These are phyloP conservation scores for Gambusia affinis DNA, from an alignment of 2,113 vertebrate species.

Conservation along the genomic window DNA sequence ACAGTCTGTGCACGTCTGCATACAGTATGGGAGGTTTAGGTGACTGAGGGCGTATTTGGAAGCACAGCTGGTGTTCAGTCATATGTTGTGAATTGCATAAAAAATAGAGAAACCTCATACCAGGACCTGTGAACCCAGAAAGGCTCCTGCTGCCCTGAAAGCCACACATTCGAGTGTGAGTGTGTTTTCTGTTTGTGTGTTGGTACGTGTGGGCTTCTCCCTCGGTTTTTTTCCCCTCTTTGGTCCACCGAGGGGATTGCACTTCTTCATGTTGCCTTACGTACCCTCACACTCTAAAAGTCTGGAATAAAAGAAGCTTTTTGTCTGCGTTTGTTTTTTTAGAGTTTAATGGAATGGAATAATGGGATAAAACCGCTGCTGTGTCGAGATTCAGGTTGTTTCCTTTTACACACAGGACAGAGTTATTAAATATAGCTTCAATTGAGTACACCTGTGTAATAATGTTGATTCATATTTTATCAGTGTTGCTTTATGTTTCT, in stretches of 20 bases:
- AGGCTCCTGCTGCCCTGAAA: conserved; percentile 41
- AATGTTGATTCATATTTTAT: background rate
- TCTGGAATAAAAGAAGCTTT: conserved; percentile 44
- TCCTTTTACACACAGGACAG: conserved; percentile 11
- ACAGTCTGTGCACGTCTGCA: background rate
- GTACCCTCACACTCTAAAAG: conserved; percentile 42
- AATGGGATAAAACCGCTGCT: conserved; percentile 49
- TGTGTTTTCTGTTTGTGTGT: conserved; percentile 16
- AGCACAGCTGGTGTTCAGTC: conserved; percentile 25
- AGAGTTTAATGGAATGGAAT: conserved; percentile 70
- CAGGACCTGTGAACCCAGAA: conserved; percentile 41
- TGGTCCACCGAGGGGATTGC: conserved; percentile 57
- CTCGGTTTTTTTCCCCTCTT: conserved; percentile 6
- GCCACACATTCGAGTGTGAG: conserved; percentile 13
- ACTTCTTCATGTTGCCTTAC: conserved; percentile 52
- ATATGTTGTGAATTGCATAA: conserved; percentile 47
- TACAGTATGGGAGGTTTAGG: conserved; percentile 6
- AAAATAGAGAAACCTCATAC: conserved; percentile 34
- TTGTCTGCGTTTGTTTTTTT: conserved; percentile 44
- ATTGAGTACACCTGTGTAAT: conserved; percentile 5
- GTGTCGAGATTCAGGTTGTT: conserved; percentile 27
- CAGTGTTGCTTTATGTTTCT: too few relatives aligned
- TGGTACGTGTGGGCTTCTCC: conserved; percentile 16
- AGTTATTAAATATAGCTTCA: conserved; percentile 8
- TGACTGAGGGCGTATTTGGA: conserved; percentile 16